Evolutionary conservation across 2,888 invertebrate genomes (phyloP).

Genomic region (Drepanosiphum platanoidis): DNA sequence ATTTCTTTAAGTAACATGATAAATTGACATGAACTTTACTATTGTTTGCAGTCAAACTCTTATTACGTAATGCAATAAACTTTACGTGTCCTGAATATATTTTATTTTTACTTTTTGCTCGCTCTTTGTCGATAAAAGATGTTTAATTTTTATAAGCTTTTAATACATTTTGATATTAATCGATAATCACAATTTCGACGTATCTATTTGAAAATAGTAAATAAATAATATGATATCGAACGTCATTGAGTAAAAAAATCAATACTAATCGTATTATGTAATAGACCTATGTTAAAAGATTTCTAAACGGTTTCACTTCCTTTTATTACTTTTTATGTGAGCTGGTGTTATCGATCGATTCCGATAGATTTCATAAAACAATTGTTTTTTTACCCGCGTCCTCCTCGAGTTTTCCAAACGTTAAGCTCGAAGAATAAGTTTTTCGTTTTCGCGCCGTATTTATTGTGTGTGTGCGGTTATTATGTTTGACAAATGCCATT

Average conservation of each 20-base stretch:
- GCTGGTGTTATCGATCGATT: neutral
- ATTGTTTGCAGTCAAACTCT: neutral
- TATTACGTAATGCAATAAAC: neutral
- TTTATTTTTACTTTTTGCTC: neutral
- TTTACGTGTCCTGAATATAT: neutral
- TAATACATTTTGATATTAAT: neutral
- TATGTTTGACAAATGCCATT: slow-evolving; percentile 61
- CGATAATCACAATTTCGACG: neutral
- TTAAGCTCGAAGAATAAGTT: slow-evolving; percentile 11
- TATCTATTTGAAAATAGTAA: too few relatives aligned
- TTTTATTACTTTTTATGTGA: neutral
- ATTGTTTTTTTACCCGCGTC: slow-evolving; percentile 13
- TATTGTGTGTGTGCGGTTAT: slow-evolving; percentile 43
- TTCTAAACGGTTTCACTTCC: neutral
- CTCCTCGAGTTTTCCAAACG: slow-evolving; percentile 11
- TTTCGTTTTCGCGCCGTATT: slow-evolving; percentile 35
- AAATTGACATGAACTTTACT: slow-evolving; percentile 2
- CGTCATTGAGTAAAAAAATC: neutral
- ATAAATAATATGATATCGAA: too few relatives aligned
- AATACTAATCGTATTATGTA: too few relatives aligned
- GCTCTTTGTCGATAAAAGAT: neutral
- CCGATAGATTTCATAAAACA: neutral
- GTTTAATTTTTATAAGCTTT: neutral
- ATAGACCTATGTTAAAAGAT: neutral
- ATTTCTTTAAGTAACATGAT: slow-evolving; percentile 17